phyloP scores from a whole-genome alignment of 2,888 invertebrate species.

The Hylaea fasciaria region DNA sequence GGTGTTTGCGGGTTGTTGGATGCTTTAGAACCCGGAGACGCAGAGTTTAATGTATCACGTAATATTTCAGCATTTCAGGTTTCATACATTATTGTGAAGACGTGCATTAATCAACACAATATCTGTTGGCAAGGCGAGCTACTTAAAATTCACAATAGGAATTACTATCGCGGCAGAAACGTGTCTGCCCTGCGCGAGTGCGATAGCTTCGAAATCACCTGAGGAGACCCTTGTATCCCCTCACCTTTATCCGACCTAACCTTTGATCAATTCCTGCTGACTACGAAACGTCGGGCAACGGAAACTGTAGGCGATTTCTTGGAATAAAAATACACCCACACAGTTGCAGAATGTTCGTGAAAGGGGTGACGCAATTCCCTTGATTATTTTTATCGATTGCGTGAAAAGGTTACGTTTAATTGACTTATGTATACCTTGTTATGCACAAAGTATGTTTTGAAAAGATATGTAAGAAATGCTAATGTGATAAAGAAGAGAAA shows the following conservation, averaged over 20 bases:
- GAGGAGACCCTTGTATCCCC: conserved; percentile 39
- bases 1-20: too few species aligned
- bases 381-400: background rate
- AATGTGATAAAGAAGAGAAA: too few species aligned
- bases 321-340: conserved; percentile 23
- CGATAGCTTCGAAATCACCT: conserved; percentile 35
- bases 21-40: too few species aligned
- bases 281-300: conserved; percentile 38
- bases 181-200: conserved; percentile 21
- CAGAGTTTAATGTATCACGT: too few species aligned
- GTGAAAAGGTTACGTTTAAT: background rate
- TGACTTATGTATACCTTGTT: too few species aligned
- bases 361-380: conserved; percentile 16
- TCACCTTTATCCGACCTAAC: conserved; percentile 41
- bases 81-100: too few species aligned
- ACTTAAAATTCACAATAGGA: conserved; percentile 20
- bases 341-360: conserved; percentile 6
- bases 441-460: too few species aligned
- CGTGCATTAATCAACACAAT: too few species aligned
- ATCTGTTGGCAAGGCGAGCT: background rate
- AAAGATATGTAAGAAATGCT: too few species aligned
- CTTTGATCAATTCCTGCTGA: conserved; percentile 47
- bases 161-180: conserved; percentile 22
- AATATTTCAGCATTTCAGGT: too few species aligned
- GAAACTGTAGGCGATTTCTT: conserved; percentile 34